phyloP scores from a whole-genome alignment of 2,888 invertebrate species.

The Lysandra coridon region DNA sequence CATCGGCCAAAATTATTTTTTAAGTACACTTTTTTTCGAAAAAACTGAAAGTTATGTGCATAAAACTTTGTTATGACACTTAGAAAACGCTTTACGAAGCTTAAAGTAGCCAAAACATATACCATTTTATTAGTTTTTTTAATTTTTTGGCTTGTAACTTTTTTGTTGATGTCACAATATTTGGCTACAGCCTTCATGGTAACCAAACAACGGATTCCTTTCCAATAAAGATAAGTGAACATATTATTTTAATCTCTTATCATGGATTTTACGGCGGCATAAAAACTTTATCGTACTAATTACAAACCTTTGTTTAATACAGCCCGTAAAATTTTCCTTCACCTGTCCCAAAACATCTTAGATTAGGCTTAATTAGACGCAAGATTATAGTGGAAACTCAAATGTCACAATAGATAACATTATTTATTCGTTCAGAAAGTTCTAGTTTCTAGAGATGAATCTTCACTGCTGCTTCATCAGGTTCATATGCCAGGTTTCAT shows the following conservation, averaged over 20 bases:
- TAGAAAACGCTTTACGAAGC: no score
- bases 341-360: constrained; percentile 9
- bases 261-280: constrained; percentile 6
- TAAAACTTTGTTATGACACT: no score
- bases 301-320: constrained; percentile 24
- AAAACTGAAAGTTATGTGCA: no score
- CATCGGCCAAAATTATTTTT: no score
- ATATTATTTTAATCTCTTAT: constrained; percentile 8
- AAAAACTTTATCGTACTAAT: constrained; percentile 3
- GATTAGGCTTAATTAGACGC: constrained; percentile 15
- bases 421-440: background rate
- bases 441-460: background rate
- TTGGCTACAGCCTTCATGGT: background rate
- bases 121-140: background rate
- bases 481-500: no score
- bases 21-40: no score
- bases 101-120: no score
- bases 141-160: background rate
- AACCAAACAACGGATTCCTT: background rate
- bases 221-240: constrained; percentile 5
- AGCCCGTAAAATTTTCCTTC: background rate
- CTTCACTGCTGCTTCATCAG: background rate
- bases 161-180: background rate
- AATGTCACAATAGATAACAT: constrained; percentile 10
- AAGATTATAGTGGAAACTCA: constrained; percentile 11